phyloP scores from a whole-genome alignment of 2,113 vertebrate genomes.

The Nicator chloris region DNA sequence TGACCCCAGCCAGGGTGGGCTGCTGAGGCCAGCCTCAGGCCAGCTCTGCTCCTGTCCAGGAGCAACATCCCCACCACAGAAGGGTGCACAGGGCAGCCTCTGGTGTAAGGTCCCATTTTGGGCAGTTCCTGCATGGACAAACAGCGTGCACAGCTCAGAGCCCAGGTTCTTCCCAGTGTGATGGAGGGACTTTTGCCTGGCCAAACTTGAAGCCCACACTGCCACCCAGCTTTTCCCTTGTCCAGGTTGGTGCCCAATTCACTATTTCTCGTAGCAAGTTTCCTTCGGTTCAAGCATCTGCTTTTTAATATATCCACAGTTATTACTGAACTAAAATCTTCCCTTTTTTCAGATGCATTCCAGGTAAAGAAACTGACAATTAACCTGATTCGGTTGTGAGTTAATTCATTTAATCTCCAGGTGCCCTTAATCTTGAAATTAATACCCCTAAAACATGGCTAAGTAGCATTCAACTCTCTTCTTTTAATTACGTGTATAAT shows the following conservation, averaged over 20 bases:
- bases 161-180: neutral
- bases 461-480: neutral
- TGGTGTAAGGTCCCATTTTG: fast-evolving
- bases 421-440: conserved; percentile 25
- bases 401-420: conserved; percentile 47
- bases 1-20: neutral
- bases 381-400: neutral
- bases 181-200: neutral
- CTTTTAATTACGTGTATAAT: conserved; percentile 1
- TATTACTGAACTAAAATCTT: neutral
- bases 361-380: conserved; percentile 36
- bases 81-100: neutral
- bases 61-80: neutral
- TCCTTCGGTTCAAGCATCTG: neutral
- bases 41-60: neutral
- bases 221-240: neutral
- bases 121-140: neutral
- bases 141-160: neutral
- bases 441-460: neutral
- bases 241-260: neutral
- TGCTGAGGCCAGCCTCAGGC: neutral
- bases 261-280: fast-evolving
- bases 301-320: neutral
- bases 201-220: neutral
- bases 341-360: neutral